Conservation (phyloP, 2,888 invertebrate genomes). For the Capitulum mitella region DNA sequence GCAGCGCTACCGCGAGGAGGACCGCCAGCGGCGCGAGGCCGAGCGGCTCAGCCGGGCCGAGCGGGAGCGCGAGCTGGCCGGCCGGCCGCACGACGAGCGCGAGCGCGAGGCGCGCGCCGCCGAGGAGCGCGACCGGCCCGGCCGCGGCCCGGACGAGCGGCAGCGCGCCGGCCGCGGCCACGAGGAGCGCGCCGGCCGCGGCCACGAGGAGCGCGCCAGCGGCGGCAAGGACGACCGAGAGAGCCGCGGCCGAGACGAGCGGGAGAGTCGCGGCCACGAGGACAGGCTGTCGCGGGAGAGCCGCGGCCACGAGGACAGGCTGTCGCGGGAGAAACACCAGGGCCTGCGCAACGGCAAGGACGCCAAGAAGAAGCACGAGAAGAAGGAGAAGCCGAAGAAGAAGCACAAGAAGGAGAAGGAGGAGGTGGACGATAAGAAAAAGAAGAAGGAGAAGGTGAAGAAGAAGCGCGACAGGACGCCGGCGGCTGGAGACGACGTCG, state of each 20-base stretch:
- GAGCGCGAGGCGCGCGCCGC: not conserved
- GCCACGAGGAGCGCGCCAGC: not conserved
- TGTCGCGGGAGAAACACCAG: not conserved
- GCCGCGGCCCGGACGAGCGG: not conserved
- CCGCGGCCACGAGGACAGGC: not conserved
- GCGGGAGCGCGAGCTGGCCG: not conserved
- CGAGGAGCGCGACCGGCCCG: not conserved
- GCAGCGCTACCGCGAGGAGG: slow-evolving; percentile 21
- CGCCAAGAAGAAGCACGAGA: not conserved
- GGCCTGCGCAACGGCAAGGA: not conserved
- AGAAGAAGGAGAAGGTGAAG: not conserved
- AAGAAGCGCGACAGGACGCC: not conserved
- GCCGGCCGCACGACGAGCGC: not conserved
- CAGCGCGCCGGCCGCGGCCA: not conserved
- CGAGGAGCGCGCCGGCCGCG: not conserved
- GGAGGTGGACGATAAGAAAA: not conserved
- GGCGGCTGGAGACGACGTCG: not conserved
- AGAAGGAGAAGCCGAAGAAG: slow-evolving; percentile 12
- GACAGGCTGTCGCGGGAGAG: not conserved
- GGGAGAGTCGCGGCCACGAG: not conserved
- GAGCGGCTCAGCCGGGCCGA: not conserved
- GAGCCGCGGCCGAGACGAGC: not conserved
- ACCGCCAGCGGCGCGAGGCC: not conserved
- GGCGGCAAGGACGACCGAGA: not conserved
- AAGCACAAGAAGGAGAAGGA: slow-evolving; percentile 26